Evolutionary conservation across 2,888 invertebrate genomes (phyloP).

Genomic region (Cosmia pyralina): DNA sequence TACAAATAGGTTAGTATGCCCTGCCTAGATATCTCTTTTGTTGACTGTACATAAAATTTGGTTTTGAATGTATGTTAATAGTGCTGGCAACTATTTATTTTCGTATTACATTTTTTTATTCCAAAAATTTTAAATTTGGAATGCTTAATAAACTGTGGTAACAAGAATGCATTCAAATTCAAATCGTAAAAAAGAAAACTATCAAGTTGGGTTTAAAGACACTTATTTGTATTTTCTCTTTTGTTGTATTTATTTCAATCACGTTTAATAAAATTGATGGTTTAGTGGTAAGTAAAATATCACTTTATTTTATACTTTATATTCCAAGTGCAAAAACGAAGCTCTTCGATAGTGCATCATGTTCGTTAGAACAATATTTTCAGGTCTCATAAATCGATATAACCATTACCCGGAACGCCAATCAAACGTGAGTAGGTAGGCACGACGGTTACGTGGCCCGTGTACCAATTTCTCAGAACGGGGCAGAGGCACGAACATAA

Average conservation of each 20-base stretch:
- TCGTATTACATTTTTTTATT: not conserved
- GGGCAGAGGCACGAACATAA: not conserved
- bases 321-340: not conserved
- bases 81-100: not conserved
- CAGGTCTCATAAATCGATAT: conserved; percentile 16
- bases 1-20: too few species aligned
- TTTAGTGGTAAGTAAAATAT: not conserved
- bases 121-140: conserved; percentile 6
- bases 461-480: conserved; percentile 22
- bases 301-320: not conserved
- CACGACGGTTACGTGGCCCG: conserved; percentile 3
- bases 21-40: too few species aligned
- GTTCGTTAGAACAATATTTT: not conserved
- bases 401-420: conserved; percentile 12
- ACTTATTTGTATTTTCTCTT: not conserved
- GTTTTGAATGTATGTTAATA: conserved; percentile 26
- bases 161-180: conserved; percentile 10
- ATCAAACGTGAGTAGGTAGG: conserved; percentile 15
- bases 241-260: not conserved
- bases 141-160: conserved; percentile 14
- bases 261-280: not conserved
- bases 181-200: conserved; percentile 1
- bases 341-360: not conserved
- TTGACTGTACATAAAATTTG: conserved; percentile 40
- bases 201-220: not conserved